Base-by-base conservation (phyloP, 1,140 invertebrate genomes). In the Leptinotarsa defecta region DNA sequence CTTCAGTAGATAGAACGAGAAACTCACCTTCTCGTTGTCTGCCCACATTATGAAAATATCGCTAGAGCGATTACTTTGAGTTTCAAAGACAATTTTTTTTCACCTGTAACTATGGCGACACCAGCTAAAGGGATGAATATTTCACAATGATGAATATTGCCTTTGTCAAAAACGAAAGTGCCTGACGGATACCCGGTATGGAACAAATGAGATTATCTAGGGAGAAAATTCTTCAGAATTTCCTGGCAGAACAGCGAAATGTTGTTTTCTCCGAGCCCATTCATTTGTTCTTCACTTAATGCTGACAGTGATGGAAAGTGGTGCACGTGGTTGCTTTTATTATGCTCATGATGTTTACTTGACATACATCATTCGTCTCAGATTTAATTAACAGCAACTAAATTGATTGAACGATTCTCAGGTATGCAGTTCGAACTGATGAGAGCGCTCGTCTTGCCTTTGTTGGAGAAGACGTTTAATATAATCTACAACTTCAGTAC, bases 271-370 rank as follows among this genome's bases (percentile, higher is more conserved):
- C 52, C 52, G 52, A 43, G 52, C 52, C 3, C 52, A 19, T 57
- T 57, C 52, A 57, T 57, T 57, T 57, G 52, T 57, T 57, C 52
- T 57, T 15, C 52, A 57, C 17, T 57, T 57, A 57, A 17, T n/a
- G 15, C n/a, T 57, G 52, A 57, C 52, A 57, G 15, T 57, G 52
- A 57, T 57, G 52, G 52, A 57, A 57, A 15, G 52, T 57, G 52
- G 13, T 57, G n/a, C 52, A 57, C 52, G 52, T 57, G 52, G 52
- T 57, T 57, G 52, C 52, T 57, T 57, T 57, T 57, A 57, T 57
- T 57, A 57, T 57, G 52, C 52, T 8, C 15, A 19, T 57, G n/a
- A 57, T 57, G 13, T 57, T 19, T 17, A 6, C 52, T 57, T 15
- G 52, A 57, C 52, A 19, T 57, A 57, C 52, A 19, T 57, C n/a